Evolutionary conservation across 2,888 invertebrate genomes (phyloP), one percentile per base, ranked within the genome.

Genomic region (Cenopis cana): DNA sequence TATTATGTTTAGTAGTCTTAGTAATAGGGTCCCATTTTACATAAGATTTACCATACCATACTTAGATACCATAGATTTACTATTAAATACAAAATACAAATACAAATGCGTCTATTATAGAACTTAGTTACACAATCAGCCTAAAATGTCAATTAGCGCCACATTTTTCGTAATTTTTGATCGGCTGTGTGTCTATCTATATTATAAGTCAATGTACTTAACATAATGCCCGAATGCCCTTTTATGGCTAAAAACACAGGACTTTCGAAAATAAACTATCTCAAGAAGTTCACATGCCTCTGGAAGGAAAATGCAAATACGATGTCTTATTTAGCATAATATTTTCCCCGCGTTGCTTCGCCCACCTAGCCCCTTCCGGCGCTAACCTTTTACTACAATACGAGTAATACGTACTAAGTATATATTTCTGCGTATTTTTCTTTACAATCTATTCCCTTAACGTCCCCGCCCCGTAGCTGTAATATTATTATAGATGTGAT

Each of bases 221-320:
- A 4, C 24, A 24, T 24, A 24, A 24, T 24, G 2, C 4, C 1
- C 1, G 24, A 24, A 24, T 24, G n/a, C n/a, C 17, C 17, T 18
- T 36, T 52, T 14, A n/a, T 14, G 18, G 5, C 9, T 18, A 36
- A 33, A 36, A 33, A 12, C 9, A 17, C 9, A n/a, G 12, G 5
- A 9, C 20, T 14, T 38, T 20, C 59, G 36, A 18, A 38, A 57
- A 38, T 60, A 46, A 46, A 61, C 60, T 61, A 61, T 61, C 60
- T 49, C 60, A 50, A 56, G 49, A 33, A 62, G 33, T 62, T 49
- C 18, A 36, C 50, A 52, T 52, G 36, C 18, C 50, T 18, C 1
- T 14, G 36, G 52, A 52, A 52, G 52, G 52, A 62, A 62, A 62
- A 62, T 62, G 62, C 52, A 62, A 62, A 62, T 62, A 62, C 50